Evolutionary conservation across 2,888 invertebrate species (phyloP), one percentile per base, ranked within the genome.

Genomic region (Tupiocoris notatus): DNA sequence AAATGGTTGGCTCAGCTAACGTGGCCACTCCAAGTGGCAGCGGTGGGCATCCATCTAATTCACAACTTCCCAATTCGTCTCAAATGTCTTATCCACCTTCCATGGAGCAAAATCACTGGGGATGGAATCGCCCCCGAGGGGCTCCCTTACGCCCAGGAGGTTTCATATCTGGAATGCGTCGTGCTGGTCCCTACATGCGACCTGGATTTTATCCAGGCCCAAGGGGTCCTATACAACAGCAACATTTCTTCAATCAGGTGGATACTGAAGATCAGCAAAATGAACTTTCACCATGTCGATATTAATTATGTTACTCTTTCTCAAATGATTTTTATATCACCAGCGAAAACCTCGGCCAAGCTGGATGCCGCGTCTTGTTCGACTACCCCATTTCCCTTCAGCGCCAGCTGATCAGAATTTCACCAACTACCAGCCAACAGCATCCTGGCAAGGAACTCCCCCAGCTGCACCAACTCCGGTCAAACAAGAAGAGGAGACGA

Each of bases 111-210:
- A 61, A 59, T 18, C 62, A 68, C 57, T 63, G 70, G 70, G 63
- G 70, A 16, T 63, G 71, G 70, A 71, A 39, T n/a, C 57, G 73
- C n/a, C 62, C 73, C 7, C 22, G 77, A 59, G 67, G 24, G 16
- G 65, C 67, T 1, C 25, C 21, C 7, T 63, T 73, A 54, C 61
- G 68, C 7, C 61, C 66, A 18, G 65, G 57, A 12, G 58, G 24
- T 23, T 68, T 57, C 59, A 71, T 67, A 59, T 24, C 20, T 7
- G 63, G 71, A 21, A 76, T 76, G 20, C 54, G 76, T 18, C 25
- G 77, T 22, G 77, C 75, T 7, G 77, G 75, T 7, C 73, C 73
- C n/a, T 73, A 77, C 25, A 71, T 76, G 76, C 57, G 77, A 63
- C 70, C 71, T 17, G 76, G 75, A 6, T 77, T 77, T 63, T 77